Base-by-base conservation (phyloP, 37 sponge, comb jelly and placozoan genomes). In the Beroe ovata region DNA sequence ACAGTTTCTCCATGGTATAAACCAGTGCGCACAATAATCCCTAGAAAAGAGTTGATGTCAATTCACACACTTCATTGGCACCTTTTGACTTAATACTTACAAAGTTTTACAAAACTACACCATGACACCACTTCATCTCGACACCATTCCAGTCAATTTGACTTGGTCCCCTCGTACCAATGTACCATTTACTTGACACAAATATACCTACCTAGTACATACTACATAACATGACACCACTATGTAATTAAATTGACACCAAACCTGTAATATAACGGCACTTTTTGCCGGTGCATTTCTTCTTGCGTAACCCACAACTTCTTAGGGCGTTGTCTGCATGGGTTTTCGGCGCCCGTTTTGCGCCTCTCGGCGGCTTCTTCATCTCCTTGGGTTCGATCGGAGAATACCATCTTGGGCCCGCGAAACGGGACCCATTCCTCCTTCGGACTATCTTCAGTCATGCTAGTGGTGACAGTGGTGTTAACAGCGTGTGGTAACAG, bases 11-110 rank as follows among this genome's bases (percentile, higher is more conserved):
- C 84, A 77, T 6, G 84, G 84, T 25, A 77, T 77, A 25, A 77
- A 77, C 84, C 84, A 77, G 54, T 77, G 84, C 4, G 84, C 84
- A 77, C 84, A 77, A 20, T 77, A 77, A 26, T 77, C 84, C 54
- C 84, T 77, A 35, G 11, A 47, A 11, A 11, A 47, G n/a, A n/a
- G n/a, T n/a, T n/a, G n/a, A n/a, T n/a, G n/a, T n/a, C n/a, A n/a
- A n/a, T n/a, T n/a, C n/a, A n/a, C n/a, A n/a, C n/a, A n/a, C n/a
- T n/a, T n/a, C n/a, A n/a, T n/a, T n/a, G n/a, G n/a, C n/a, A n/a
- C n/a, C n/a, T n/a, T n/a, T n/a, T n/a, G n/a, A n/a, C n/a, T n/a
- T n/a, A n/a, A n/a, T n/a, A n/a, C n/a, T n/a, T n/a, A n/a, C n/a
- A n/a, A n/a, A n/a, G n/a, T n/a, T n/a, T n/a, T n/a, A n/a, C n/a